Conservation (phyloP, 2,888 invertebrate species). For the Parasteatoda lunata region DNA sequence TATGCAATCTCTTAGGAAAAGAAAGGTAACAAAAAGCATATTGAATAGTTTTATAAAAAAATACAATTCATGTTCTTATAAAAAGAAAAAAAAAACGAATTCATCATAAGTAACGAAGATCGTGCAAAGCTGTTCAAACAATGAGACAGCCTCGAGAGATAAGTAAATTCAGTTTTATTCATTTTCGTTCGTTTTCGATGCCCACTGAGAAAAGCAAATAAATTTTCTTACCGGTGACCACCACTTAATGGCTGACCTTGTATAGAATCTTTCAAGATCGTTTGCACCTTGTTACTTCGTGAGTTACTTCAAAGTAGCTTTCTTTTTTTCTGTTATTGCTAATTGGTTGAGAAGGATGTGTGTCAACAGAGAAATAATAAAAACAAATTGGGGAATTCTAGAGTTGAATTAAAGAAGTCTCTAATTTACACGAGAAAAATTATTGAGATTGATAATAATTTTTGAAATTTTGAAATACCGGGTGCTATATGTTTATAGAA, state of each 20-base stretch:
- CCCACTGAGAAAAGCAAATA: conserved; percentile 34
- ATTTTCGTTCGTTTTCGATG: background rate
- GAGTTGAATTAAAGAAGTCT: too few species aligned
- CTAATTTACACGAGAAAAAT: too few species aligned
- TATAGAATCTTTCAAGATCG: background rate
- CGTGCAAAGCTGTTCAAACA: conserved; percentile 45
- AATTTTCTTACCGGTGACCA: conserved; percentile 22
- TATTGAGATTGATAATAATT: too few species aligned
- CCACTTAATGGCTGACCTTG: background rate
- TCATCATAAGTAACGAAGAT: conserved; percentile 4
- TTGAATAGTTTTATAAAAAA: too few species aligned
- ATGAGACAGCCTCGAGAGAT: conserved; percentile 28
- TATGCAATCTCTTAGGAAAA: too few species aligned
- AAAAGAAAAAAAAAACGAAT: background rate
- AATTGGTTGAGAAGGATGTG: too few species aligned
- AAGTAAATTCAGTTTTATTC: conserved; percentile 11
- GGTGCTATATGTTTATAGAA: too few species aligned
- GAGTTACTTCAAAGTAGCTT: background rate
- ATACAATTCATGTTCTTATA: too few species aligned
- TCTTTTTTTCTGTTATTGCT: background rate
- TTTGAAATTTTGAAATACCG: too few species aligned
- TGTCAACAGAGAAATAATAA: too few species aligned
- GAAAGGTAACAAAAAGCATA: too few species aligned
- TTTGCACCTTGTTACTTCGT: background rate
- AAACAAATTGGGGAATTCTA: too few species aligned